phyloP scores from a whole-genome alignment of 2,888 invertebrate species.

The Dasypolia templi region DNA sequence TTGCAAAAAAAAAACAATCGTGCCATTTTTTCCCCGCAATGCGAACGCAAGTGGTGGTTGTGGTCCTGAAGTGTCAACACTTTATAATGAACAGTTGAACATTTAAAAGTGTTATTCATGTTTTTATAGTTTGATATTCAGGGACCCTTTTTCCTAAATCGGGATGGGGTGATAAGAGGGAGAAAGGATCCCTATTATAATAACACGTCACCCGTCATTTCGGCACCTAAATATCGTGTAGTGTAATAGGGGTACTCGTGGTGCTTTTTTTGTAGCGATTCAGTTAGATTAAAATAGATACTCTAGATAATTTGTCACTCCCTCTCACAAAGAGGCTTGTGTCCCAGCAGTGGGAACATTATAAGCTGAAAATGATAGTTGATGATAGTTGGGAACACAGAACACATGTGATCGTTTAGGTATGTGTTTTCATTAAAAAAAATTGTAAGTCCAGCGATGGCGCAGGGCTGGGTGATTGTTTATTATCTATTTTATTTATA shows the following conservation, averaged over 20 bases:
- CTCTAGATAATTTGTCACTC: neutral
- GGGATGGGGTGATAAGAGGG: too few species aligned
- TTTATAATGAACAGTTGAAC: neutral
- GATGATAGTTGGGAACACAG: too few species aligned
- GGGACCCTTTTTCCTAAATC: too few species aligned
- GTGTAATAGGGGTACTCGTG: too few species aligned
- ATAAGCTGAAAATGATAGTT: neutral
- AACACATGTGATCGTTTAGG: neutral
- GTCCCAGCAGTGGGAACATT: neutral
- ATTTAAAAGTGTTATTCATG: neutral
- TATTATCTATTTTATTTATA: neutral
- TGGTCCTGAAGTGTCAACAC: neutral
- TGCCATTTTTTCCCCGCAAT: neutral
- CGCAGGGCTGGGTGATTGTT: neutral
- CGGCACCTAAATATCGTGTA: too few species aligned
- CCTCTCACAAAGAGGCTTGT: neutral
- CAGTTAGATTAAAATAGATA: neutral
- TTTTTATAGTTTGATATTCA: neutral
- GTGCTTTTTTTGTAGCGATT: neutral
- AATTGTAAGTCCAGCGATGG: neutral
- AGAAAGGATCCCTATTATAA: too few species aligned
- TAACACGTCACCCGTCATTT: too few species aligned
- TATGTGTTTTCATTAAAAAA: neutral
- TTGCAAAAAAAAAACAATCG: slow-evolving; percentile 4
- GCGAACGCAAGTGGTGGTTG: neutral